Base-by-base conservation (phyloP, 2,113 vertebrate species). In the Silurus glanis region DNA sequence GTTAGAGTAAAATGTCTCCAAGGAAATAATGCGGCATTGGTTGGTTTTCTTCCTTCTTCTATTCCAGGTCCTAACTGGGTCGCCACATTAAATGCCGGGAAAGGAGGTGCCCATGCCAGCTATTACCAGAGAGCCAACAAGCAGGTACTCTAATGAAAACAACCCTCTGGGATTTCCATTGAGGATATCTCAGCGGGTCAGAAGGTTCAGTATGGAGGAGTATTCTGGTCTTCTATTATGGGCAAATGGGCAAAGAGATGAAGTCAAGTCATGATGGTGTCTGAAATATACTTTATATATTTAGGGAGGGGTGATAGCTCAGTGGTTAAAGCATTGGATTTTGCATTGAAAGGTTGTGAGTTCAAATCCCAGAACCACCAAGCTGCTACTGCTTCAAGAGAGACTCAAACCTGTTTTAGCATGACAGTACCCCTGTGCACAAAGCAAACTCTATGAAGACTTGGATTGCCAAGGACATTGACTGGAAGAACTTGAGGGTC, bases 91-190 rank as follows among this genome's bases (percentile, higher is more conserved):
- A 99, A 99, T 83, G 94, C 97, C 59, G 98, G 98, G 0, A 97
- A 97, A 45, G 97, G 97, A 0, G 97, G 97, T 0, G 97, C 97
- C 23, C 98, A 99, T 5, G 97, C 96, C 3, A 99, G 97, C 90
- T 98, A 99, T 88, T 99, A 99, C 93, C 98, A 99, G 91, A 94
- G 92, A 89, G 98, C 97, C 21, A 99, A 97, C 37, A 97, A 98
- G 85, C 97, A 99, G 96, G 98, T 98, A 88, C 37, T 59, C 71
- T 55, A 84, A 66, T 9, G 7, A 25, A 75, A 23, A 75, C 10
- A 7, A 75, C 47, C 2, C 37, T 37, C 37, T 37, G 37, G 37
- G 37, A 37, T 14, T 5, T 75, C 21, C 1, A 1, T 75, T 75
- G 21, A 75, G 0, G 47, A 51, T 51, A 21, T 51, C 19, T 49